A percentile compares a stretch with the other conserved stretches of the same genome.
phyloP scores from a whole-genome alignment of 2,797 vertebrate species.

The Oophaga sylvatica region DNA sequence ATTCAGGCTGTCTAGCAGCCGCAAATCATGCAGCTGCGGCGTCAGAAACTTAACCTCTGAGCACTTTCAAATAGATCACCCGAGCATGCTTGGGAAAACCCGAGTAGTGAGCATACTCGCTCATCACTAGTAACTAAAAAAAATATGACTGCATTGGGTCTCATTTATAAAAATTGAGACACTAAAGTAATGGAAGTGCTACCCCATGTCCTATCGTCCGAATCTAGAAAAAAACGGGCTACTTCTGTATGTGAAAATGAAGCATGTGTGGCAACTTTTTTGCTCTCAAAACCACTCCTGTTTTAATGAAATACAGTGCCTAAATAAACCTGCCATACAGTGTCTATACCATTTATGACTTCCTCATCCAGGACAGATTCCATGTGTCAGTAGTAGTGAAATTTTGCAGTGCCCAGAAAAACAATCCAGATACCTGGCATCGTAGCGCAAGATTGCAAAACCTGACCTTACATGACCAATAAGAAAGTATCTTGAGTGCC shows the following conservation, averaged over 20 bases:
- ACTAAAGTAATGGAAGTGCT: not conserved
- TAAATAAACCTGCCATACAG: slow-evolving; percentile 21
- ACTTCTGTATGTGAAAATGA: not conserved
- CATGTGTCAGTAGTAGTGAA: no score
- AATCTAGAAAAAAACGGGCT: not conserved
- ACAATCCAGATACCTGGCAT: no score
- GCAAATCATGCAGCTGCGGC: no score
- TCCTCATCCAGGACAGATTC: not conserved
- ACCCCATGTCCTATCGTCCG: not conserved
- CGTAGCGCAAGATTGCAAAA: no score
- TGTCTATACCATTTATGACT: not conserved
- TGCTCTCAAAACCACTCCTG: not conserved
- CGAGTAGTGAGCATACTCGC: no score
- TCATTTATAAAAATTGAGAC: not conserved
- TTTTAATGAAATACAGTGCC: slow-evolving; percentile 21
- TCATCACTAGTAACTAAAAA: not conserved
- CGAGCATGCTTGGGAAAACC: no score
- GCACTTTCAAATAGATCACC: no score
- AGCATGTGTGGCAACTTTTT: not conserved
- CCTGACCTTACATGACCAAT: no score
- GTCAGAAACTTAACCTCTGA: no score
- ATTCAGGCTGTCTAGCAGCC: no score
- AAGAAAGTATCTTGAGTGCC: no score
- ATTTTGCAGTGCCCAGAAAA: no score
- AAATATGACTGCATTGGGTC: not conserved